phyloP scores from a whole-genome alignment of 2,113 vertebrate genomes.

The Pelecanoides urinatrix region DNA sequence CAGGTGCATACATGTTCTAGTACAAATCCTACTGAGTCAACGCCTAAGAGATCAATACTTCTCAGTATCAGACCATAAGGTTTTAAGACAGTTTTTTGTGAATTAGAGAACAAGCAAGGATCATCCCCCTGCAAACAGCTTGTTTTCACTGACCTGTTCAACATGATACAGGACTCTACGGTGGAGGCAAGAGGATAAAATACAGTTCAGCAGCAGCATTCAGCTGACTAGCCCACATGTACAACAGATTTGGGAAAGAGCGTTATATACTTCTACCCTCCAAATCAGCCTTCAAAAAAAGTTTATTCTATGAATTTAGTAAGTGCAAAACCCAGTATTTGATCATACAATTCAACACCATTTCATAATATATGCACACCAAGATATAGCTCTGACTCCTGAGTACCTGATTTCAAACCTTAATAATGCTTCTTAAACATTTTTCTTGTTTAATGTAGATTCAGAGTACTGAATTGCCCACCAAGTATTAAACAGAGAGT shows the following conservation, averaged over 20 bases:
- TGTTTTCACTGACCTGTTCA: neutral
- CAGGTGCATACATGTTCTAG: neutral
- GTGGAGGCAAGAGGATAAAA: neutral
- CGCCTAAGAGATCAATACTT: neutral
- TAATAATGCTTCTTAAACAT: neutral
- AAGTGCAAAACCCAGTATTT: neutral
- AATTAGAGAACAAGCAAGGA: neutral
- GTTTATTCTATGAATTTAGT: neutral
- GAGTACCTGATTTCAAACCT: neutral
- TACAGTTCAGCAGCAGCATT: neutral
- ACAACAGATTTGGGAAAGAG: neutral
- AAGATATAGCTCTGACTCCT: neutral
- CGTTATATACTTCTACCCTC: neutral
- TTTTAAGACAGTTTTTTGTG: neutral
- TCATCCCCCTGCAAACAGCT: neutral
- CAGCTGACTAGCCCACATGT: neutral
- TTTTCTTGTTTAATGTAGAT: neutral
- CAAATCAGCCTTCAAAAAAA: neutral
- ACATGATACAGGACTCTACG: neutral
- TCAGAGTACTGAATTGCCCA: neutral
- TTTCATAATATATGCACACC: neutral
- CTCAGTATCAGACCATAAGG: neutral
- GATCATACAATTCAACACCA: neutral
- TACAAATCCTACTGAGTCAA: neutral
- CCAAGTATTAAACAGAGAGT: slow-evolving; percentile 9